Evolutionary conservation across 1,140 invertebrate genomes (phyloP).

Genomic region (Ptiloglossa arizonensis): DNA sequence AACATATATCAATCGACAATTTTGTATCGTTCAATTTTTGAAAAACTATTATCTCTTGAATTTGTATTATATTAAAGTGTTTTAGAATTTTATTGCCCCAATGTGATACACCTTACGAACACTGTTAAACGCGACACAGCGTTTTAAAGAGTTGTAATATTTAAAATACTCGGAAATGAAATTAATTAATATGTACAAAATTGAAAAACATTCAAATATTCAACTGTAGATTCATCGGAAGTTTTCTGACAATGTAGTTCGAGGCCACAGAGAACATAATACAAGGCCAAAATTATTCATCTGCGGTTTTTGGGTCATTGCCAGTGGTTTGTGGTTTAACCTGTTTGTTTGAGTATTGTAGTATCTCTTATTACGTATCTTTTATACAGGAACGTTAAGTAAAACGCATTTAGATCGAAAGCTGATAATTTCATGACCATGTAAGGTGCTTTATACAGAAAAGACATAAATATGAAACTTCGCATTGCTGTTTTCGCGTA

Average conservation of each 20-base stretch:
- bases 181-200: no score
- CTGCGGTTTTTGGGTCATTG: slow-evolving; percentile 29
- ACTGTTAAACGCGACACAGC: no score
- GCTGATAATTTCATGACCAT: not conserved
- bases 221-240: not conserved
- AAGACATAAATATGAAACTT: not conserved
- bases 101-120: no score
- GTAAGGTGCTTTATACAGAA: not conserved
- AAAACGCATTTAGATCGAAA: not conserved
- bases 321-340: not conserved
- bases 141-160: no score
- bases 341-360: not conserved
- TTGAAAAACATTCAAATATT: no score
- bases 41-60: no score
- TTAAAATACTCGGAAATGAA: no score
- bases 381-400: not conserved
- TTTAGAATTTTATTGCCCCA: no score
- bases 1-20: no score
- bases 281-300: not conserved
- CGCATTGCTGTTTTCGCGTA: not conserved
- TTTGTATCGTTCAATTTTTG: no score
- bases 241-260: not conserved
- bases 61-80: no score
- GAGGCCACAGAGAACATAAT: not conserved
- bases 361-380: not conserved